Conservation (phyloP, 2,888 invertebrate species). For the Mantis religiosa region DNA sequence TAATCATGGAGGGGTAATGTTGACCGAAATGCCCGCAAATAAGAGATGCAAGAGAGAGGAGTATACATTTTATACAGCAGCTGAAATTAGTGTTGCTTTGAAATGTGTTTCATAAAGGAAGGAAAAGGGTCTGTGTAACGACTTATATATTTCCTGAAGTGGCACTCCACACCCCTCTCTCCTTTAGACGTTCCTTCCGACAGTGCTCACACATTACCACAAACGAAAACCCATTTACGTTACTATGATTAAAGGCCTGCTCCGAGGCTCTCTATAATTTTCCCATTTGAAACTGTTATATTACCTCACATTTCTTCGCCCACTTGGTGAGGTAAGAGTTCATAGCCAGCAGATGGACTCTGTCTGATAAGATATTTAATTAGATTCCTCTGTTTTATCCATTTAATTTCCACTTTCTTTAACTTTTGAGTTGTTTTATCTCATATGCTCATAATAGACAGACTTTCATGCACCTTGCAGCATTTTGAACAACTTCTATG, state of each 20-base stretch:
- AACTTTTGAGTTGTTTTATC: neutral
- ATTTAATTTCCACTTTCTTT: neutral
- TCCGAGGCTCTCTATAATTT: neutral
- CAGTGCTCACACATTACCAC: neutral
- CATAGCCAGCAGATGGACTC: neutral
- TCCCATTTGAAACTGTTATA: neutral
- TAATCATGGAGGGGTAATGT: neutral
- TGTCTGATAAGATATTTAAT: neutral
- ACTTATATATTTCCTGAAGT: neutral
- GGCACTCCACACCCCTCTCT: neutral
- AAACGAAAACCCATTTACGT: neutral
- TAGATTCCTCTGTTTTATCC: neutral
- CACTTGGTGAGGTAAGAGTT: neutral
- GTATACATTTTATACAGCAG: neutral
- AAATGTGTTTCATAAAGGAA: neutral
- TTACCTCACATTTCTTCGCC: neutral
- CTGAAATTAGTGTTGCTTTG: neutral
- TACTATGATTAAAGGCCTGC: neutral
- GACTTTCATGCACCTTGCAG: neutral
- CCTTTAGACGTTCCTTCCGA: neutral
- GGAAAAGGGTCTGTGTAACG: neutral
- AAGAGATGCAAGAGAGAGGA: too few relatives aligned
- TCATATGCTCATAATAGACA: neutral
- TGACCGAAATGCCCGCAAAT: neutral
- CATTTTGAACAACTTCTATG: neutral